phyloP scores from a whole-genome alignment of 2,888 invertebrate genomes.

The Euspilapteryx auroguttella region DNA sequence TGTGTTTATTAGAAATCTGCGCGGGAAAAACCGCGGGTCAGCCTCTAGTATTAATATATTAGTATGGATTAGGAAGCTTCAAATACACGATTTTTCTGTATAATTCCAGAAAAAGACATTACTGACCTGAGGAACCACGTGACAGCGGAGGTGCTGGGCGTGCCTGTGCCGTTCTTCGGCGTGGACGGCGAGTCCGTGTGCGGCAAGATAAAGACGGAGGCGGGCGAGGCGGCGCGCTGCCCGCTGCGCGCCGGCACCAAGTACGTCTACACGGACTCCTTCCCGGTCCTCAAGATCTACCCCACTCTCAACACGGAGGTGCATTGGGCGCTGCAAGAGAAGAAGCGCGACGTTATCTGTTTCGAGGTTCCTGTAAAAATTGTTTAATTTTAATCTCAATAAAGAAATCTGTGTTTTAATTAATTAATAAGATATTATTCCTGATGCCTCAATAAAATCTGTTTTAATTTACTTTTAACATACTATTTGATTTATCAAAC shows the following conservation, averaged over 20 bases:
- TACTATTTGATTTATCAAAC: too few relatives aligned
- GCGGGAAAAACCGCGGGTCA: too few relatives aligned
- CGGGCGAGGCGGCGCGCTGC: slow-evolving; percentile 64
- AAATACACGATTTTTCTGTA: too few relatives aligned
- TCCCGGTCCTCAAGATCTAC: slow-evolving; percentile 55
- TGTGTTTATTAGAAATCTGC: too few relatives aligned
- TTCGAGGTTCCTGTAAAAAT: slow-evolving; percentile 74
- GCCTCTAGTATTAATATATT: too few relatives aligned
- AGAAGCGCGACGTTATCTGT: slow-evolving; percentile 55
- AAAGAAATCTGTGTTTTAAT: too few relatives aligned
- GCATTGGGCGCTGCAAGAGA: slow-evolving; percentile 62
- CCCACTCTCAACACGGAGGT: slow-evolving; percentile 57
- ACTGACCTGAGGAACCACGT: slow-evolving; percentile 61
- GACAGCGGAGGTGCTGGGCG: slow-evolving; percentile 61
- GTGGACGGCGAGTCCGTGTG: slow-evolving; percentile 74
- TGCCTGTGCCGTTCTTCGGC: slow-evolving; percentile 74
- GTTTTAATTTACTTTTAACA: too few relatives aligned
- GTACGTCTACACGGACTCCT: slow-evolving; percentile 70
- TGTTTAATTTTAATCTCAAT: too few relatives aligned
- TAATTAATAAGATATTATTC: too few relatives aligned
- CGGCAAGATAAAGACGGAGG: slow-evolving; percentile 56
- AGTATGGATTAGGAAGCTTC: too few relatives aligned
- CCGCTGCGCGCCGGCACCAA: slow-evolving; percentile 68
- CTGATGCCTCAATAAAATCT: too few relatives aligned
- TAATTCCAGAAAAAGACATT: slow-evolving; percentile 54